These are phyloP conservation scores for Halictus ligatus DNA, from an alignment of 2,888 invertebrate species.

Conservation along the genomic window DNA sequence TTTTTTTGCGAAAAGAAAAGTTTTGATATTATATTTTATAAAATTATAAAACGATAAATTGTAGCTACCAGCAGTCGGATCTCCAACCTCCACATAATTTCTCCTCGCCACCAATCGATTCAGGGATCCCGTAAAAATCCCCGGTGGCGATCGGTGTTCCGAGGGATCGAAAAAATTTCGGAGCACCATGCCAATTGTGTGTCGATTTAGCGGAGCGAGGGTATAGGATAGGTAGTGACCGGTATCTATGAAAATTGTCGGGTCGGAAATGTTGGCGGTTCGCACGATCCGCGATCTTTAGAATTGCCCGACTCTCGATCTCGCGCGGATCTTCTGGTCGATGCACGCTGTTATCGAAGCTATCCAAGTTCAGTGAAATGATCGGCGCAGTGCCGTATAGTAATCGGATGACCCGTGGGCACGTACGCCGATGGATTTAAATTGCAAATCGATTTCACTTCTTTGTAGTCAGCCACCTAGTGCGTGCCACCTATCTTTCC, in stretches of 20 bases:
- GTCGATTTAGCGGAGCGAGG: neutral
- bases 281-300: constrained; percentile 36
- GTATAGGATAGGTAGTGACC: neutral
- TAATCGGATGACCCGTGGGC: constrained; percentile 80
- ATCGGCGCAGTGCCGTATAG: constrained; percentile 69
- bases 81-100: neutral
- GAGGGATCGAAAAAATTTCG: neutral
- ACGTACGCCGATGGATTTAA: constrained; percentile 82
- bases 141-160: neutral
- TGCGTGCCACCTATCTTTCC: constrained; percentile 73
- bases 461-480: constrained; percentile 82
- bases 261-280: constrained; percentile 52
- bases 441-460: constrained; percentile 83
- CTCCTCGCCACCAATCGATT: neutral
- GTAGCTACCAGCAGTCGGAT: neutral
- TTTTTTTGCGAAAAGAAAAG: no score
- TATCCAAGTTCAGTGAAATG: constrained; percentile 74
- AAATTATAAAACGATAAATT: neutral
- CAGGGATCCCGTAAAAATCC: neutral
- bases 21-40: neutral
- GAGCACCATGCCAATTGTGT: neutral
- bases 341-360: constrained; percentile 72
- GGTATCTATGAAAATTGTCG: constrained; percentile 42
- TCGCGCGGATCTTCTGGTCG: constrained; percentile 57
- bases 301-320: constrained; percentile 66